Evolutionary conservation across 2,888 invertebrate genomes (phyloP), one percentile per base, ranked within the genome.

Genomic region (Pristionchus fissidentatus): DNA sequence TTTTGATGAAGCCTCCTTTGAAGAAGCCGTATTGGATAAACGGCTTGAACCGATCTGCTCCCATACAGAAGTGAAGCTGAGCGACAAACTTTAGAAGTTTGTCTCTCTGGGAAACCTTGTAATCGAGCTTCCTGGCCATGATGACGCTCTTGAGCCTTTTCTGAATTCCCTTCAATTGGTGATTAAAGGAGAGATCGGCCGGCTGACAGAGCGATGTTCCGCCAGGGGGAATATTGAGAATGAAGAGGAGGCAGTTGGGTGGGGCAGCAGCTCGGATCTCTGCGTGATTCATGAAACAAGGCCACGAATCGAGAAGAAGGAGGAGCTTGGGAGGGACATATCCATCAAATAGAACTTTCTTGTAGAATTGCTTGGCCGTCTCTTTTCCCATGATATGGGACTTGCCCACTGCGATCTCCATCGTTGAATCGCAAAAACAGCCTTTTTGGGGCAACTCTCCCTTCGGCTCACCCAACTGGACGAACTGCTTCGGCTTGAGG

Each of bases 161-260:
- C 29, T 62, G 62, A 10, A 62, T 29, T 4, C 32, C 29, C n/a
- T 62, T 62, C 8, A 62, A 26, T 5, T 15, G 5, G 19, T 62
- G 62, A n/a, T 62, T 62, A n/a, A 29, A 62, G 19, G 62, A 62
- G 35, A 62, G 62, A 62, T 62, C 62, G 32, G 62, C 62, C 7
- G 62, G 62, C 29, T 62, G 62, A 19, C 62, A 62, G 29, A 29
- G 5, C 10, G 62, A 62, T 4, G 62, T 62, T 32, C 29, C 62
- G 10, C 62, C 62, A 62, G 62, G 62, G 5, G 62, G 62, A 13
- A 62, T 62, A 62, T 62, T 62, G 29, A 32, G 15, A 10, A 62
- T 62, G 19, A 29, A 10, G 10, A 62, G 62, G 4, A 29, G 29
- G 4, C 29, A 29, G 10, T 32, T 32, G 3, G 46, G 46, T 10